A percentile compares a stretch with the other conserved stretches of the same genome.
phyloP scores from a whole-genome alignment of 2,888 invertebrate genomes.

The Drosophila barbarae region DNA sequence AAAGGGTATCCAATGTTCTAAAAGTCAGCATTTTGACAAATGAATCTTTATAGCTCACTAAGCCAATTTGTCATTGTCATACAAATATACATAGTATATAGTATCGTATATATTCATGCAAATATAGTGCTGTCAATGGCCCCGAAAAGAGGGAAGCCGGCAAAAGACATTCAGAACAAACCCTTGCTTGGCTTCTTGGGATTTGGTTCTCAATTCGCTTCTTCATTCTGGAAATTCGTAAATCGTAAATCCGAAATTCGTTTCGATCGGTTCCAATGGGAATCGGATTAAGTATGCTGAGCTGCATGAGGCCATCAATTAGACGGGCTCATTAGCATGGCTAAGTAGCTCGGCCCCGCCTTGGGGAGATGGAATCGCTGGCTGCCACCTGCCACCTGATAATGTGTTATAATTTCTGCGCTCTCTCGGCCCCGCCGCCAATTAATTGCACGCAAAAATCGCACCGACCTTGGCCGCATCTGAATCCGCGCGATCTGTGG shows the following conservation, averaged over 20 bases:
- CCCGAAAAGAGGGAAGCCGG: conserved; percentile 20
- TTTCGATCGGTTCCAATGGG: conserved; percentile 3
- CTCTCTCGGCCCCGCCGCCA: conserved; percentile 27
- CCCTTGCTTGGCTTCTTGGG: conserved; percentile 23
- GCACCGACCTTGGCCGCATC: conserved; percentile 43
- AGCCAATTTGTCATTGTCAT: conserved; percentile 48
- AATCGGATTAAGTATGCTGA: conserved; percentile 25
- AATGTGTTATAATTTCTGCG: conserved; percentile 44
- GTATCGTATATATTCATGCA: background rate
- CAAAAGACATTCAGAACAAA: conserved; percentile 15
- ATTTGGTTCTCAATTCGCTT: conserved; percentile 1
- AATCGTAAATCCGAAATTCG: background rate
- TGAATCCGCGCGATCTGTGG: conserved; percentile 3
- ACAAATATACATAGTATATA: background rate
- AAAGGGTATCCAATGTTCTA: background rate
- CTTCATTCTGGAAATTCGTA: background rate
- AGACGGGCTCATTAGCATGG: conserved; percentile 46
- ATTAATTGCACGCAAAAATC: conserved; percentile 48
- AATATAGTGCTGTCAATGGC: conserved; percentile 15
- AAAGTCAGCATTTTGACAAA: background rate
- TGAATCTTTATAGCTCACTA: conserved; percentile 3
- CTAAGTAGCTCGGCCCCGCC: conserved; percentile 20
- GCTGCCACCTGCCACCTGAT: conserved; percentile 21
- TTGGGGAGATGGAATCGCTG: background rate
- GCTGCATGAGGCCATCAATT: conserved; percentile 4